These are phyloP conservation scores for Macrobrachium rosenbergii DNA, from an alignment of 1,140 invertebrate genomes.

Conservation along the genomic window DNA sequence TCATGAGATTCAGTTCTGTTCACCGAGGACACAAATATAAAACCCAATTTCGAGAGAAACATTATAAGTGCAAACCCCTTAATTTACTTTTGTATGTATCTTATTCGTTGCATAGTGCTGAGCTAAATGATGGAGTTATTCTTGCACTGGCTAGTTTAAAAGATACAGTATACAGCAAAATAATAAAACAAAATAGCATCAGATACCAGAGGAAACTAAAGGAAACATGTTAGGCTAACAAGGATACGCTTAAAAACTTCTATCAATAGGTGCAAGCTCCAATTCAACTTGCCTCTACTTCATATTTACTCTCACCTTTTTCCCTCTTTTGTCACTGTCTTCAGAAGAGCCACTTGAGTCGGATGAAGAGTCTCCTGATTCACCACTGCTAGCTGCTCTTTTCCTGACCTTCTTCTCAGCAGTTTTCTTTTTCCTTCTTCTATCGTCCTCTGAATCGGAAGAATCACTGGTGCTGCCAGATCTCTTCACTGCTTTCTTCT, in stretches of 20 bases:
- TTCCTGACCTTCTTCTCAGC: constrained; percentile 2
- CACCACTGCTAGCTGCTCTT: not conserved
- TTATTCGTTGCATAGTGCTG: no score
- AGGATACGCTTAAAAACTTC: not conserved
- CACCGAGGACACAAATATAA: no score
- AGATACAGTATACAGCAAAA: no score
- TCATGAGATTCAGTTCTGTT: no score
- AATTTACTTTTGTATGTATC: no score
- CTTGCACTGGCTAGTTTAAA: no score
- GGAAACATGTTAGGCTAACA: no score
- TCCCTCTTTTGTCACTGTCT: constrained; percentile 1
- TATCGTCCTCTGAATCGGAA: not conserved
- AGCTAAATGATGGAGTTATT: no score
- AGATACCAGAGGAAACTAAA: no score
- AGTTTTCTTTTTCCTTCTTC: constrained; percentile 2
- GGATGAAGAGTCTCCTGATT: not conserved
- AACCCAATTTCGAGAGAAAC: no score
- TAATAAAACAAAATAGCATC: no score
- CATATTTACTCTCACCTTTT: not conserved
- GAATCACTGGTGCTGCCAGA: not conserved
- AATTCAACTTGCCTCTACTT: not conserved
- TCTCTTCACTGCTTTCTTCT: constrained; percentile 38
- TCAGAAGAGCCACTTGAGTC: not conserved
- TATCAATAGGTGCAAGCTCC: not conserved
- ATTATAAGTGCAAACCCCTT: no score